Base-by-base conservation (phyloP, 2,888 invertebrate genomes). In the Amphipoea lucens region DNA sequence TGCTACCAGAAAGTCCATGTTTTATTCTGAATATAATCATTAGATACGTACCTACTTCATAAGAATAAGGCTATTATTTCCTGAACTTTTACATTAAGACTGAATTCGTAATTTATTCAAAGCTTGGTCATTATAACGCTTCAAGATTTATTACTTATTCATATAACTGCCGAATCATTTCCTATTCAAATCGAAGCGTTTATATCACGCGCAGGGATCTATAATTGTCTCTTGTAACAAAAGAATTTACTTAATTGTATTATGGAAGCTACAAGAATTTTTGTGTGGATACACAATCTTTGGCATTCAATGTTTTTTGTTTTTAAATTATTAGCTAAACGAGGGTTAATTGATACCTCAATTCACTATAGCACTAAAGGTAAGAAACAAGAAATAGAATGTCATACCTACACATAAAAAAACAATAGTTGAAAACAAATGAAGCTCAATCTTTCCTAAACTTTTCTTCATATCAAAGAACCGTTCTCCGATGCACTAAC, bases 81-180 rank as follows among this genome's bases (percentile, higher is more conserved):
- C 36, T 42, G 11, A 68, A 57, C 29, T 63, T 36, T 67, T 57
- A 67, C 72, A 29, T 57, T 3, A 17, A 57, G 14, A 71, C 29
- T 36, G 67, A 66, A 76, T 48, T 48, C 23, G 74, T 83, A 84
- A 77, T 81, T 69, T 74, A 81, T 80, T 84, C 51, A 84, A 80
- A 74, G 45, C 65, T n/a, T 20, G n/a, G 81, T 78, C 80, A 82
- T 84, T 86, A 82, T 88, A 73, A 77, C 67, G 67, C 51, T 74
- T 72, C 42, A 83, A 72, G 85, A 84, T 77, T 82, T 77, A 62
- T 86, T 70, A 42, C 68, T 54, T 73, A 77, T 76, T 84, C 85
- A 69, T 48, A 51, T 74, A 77, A 77, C 7, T 72, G 75, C 71
- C 17, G 67, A 74, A 74, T 77, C 65, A 72, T 84, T 84, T 74